phyloP scores from a whole-genome alignment of 2,797 vertebrate species.

The Hypotaenidia philippensis region DNA sequence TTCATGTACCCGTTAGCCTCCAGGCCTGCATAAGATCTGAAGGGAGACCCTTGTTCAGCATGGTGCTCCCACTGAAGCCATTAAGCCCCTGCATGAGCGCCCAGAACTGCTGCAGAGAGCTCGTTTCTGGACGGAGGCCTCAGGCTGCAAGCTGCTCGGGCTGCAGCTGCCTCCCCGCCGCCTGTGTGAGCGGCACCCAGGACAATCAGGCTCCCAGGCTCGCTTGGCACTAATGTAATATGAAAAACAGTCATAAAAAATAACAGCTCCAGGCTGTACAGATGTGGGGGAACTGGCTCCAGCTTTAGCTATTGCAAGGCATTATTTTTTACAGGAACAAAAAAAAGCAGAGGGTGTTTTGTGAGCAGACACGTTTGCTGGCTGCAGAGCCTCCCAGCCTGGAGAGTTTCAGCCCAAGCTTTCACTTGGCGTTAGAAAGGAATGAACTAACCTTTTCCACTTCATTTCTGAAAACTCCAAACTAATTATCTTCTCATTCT shows the following conservation, averaged over 20 bases:
- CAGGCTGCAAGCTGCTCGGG: not conserved
- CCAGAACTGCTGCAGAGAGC: not conserved
- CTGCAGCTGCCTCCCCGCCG: not conserved
- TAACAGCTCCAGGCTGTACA: slow-evolving; percentile 16
- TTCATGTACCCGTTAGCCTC: not conserved
- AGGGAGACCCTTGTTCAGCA: too few species aligned
- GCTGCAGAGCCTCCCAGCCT: not conserved
- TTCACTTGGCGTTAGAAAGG: not conserved
- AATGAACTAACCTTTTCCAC: not conserved
- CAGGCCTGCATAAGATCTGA: not conserved
- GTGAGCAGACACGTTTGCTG: not conserved
- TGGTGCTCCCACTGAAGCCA: not conserved
- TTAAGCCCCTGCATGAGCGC: not conserved
- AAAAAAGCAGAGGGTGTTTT: not conserved
- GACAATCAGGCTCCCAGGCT: not conserved
- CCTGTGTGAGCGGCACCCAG: not conserved
- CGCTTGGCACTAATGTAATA: not conserved
- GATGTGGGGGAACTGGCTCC: not conserved
- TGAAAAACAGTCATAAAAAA: not conserved
- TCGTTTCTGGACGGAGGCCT: not conserved
- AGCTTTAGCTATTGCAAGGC: not conserved
- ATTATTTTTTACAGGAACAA: not conserved
- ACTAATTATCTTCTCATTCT: slow-evolving; percentile 52
- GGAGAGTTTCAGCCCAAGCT: not conserved
- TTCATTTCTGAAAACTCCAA: not conserved